Conservation (phyloP, 2,888 invertebrate genomes). For the Drosophila picticornis region DNA sequence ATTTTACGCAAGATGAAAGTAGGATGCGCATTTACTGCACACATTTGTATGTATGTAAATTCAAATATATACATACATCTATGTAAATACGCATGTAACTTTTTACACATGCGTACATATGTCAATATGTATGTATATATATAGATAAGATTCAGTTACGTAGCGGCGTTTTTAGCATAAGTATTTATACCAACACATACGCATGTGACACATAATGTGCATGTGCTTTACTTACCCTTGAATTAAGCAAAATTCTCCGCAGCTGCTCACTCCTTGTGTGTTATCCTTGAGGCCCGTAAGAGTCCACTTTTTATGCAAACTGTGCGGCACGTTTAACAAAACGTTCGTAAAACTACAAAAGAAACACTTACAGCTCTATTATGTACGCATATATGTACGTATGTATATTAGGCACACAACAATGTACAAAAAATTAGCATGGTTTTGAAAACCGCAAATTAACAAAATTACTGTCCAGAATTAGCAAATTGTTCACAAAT, state of each 20-base stretch:
- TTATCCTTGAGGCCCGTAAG: constrained; percentile 26
- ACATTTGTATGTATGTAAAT: neutral
- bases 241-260: constrained; percentile 11
- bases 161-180: constrained; percentile 3
- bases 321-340: constrained; percentile 23
- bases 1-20: constrained; percentile 18
- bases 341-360: constrained; percentile 27
- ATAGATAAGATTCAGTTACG: constrained; percentile 1
- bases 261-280: constrained; percentile 24
- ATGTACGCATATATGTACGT: constrained; percentile 7
- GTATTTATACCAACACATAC: neutral
- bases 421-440: constrained; percentile 36
- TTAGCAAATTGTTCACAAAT: constrained; percentile 39
- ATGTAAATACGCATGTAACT: neutral
- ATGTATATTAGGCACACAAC: constrained; percentile 13
- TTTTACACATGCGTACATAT: neutral
- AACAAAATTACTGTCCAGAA: constrained; percentile 31
- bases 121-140: neutral
- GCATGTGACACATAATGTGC: neutral
- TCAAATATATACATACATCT: constrained; percentile 3
- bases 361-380: constrained; percentile 16
- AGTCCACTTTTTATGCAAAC: constrained; percentile 14
- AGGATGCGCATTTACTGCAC: constrained; percentile 3
- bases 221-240: constrained; percentile 27
- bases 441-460: constrained; percentile 37